Base-by-base conservation (phyloP, 2,797 vertebrate species). In the Gymnothorax reevesii region DNA sequence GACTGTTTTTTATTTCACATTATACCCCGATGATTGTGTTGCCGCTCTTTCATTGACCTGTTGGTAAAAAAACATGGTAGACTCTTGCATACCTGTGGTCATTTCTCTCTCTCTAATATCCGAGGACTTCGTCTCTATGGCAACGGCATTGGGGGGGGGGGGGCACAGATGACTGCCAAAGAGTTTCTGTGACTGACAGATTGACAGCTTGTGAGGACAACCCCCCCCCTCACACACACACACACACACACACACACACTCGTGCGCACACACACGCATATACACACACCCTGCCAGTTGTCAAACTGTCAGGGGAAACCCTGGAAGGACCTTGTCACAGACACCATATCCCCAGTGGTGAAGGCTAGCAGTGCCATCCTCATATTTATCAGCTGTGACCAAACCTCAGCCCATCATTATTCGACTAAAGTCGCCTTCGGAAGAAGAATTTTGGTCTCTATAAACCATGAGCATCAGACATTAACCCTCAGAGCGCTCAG, bases 271-370 rank as follows among this genome's bases (percentile, higher is more conserved):
- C 20, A 73, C 59, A 17, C 12, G 33, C 54, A 60, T 62, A 75
- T 59, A 77, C 52, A 60, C 77, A 49, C 77, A 33, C 85, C 85
- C 62, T 42, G 79, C 57, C 79, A 86, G 62, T 62, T 25, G 17
- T 86, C 85, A 86, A 17, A 25, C n/a, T 66, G 79, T 55, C 5
- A 80, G 71, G n/a, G 71, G 85, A 86, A 83, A 62, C 62, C 49
- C 27, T 57, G 49, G 85, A 80, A 71, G 80, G 79, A 59, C 77
- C 33, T 10, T 86, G 80, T 71, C 80, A 73, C 79, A 55, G 22
- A 57, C 20, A 49, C 84, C 54, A n/a, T 73, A 17, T 69, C 64
- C 66, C 84, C 49, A 2, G n/a, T 9, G 22, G 49, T 49, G 66
- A 73, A 17, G 57, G 52, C 25, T 17, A 6, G 9, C 52, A 22